Conservation (phyloP, 2,888 invertebrate genomes). For the Nebria brevicollis region DNA sequence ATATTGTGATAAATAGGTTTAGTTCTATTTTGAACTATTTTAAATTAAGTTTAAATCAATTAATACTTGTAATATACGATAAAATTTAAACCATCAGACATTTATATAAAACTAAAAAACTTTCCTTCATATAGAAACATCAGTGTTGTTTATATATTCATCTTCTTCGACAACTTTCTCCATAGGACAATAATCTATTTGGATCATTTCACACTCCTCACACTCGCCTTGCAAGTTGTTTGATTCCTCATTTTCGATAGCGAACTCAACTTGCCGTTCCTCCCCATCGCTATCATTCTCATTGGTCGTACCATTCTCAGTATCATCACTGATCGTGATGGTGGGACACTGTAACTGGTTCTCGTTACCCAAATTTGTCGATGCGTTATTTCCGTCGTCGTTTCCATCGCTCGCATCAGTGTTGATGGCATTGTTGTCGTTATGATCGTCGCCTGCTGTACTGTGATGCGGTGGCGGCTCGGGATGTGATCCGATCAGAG, state of each 20-base stretch:
- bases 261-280: background rate
- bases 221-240: background rate
- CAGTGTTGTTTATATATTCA: background rate
- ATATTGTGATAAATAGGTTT: no score
- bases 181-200: background rate
- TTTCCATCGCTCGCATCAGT: slow-evolving; percentile 55
- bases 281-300: background rate
- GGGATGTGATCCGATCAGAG: slow-evolving; percentile 66
- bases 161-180: background rate
- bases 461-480: slow-evolving; percentile 61
- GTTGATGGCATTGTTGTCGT: slow-evolving; percentile 45
- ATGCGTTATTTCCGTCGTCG: slow-evolving; percentile 43
- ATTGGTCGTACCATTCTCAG: background rate
- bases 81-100: background rate
- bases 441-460: slow-evolving; percentile 60
- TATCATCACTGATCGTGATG: slow-evolving; percentile 35
- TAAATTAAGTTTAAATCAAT: no score
- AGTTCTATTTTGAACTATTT: no score
- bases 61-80: background rate
- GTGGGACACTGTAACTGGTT: slow-evolving; percentile 25
- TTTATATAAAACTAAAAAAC: background rate
- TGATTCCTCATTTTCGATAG: background rate
- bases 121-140: background rate
- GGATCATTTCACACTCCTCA: background rate
- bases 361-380: slow-evolving; percentile 11